A percentile compares a stretch with the other conserved stretches of the same genome.
Evolutionary conservation across 2,888 invertebrate genomes (phyloP).

Genomic region (Trachelus iudaicus): DNA sequence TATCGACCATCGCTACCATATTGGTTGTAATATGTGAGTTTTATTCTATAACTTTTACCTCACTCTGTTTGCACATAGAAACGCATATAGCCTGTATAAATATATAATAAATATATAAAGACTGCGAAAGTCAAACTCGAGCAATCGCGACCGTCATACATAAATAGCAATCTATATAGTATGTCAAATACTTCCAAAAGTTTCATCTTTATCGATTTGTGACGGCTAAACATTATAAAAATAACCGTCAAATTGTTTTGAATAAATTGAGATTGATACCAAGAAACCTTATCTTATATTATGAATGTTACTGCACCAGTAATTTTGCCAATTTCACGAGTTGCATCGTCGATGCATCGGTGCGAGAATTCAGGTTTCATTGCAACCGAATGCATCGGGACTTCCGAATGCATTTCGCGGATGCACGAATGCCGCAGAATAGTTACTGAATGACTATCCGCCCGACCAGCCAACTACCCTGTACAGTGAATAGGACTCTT

Average conservation of each 20-base stretch:
- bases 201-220: too few relatives aligned
- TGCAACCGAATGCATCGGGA: not conserved
- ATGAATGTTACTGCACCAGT: not conserved
- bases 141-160: too few relatives aligned
- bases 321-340: not conserved
- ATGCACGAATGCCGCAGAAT: not conserved
- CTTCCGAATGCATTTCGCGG: not conserved
- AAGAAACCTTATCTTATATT: not conserved
- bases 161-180: too few relatives aligned
- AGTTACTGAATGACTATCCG: not conserved
- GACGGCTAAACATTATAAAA: too few relatives aligned
- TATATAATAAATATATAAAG: too few relatives aligned
- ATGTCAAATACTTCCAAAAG: too few relatives aligned
- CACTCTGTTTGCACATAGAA: not conserved
- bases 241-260: too few relatives aligned
- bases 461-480: not conserved
- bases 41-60: not conserved
- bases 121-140: too few relatives aligned
- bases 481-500: not conserved
- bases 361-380: not conserved
- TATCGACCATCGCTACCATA: constrained; percentile 71
- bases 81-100: not conserved
- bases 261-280: not conserved
- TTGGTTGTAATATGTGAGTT: constrained; percentile 68
- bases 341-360: not conserved